Evolutionary conservation across 2,888 invertebrate genomes (phyloP), one percentile per base, ranked within the genome.

Genomic region (Spodoptera picta): DNA sequence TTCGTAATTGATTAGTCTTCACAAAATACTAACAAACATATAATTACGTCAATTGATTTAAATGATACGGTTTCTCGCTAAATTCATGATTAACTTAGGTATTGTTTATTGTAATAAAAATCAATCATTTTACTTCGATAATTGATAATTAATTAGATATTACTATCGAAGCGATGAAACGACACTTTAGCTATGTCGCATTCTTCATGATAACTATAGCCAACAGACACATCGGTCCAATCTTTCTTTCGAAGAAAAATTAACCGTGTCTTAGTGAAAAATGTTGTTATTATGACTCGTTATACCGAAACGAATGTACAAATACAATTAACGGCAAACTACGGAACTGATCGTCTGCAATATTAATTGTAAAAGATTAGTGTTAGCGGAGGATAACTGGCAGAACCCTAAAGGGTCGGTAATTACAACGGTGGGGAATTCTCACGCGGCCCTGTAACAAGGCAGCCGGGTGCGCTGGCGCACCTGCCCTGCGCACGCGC

Each of bases 391-490:
- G 24, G 31, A 52, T 45, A 52, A 27, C 53, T 47, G 52, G 56
- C 50, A 45, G 75, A 86, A 82, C 85, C 83, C 84, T 83, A 84
- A 86, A 84, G 83, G 80, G 85, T 84, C 82, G 70, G 84, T 79
- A 89, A 92, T 90, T 90, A 88, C 85, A 85, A 75, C 86, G 87
- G 86, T 84, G 86, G 87, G 81, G 87, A 83, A 88, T 90, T 88
- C 86, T 85, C 83, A 84, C 83, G 86, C 82, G 75, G 78, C 75
- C 72, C 80, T 82, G 82, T 87, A 87, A 86, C 87, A 81, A 85
- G 87, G 82, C 69, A 68, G 91, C 92, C 92, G 90, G 93, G 87
- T 92, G 93, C 89, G 85, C 86, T 53, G 62, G 82, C 85, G 88
- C 94, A 94, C 93, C 93, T 92, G 92, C 89, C 86, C 24, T 41